Percentiles rank a stretch among this genome's conserved stretches.
These are phyloP conservation scores for Podarcis lilfordi DNA, from an alignment of 2,797 vertebrate genomes.

Conservation along the genomic window DNA sequence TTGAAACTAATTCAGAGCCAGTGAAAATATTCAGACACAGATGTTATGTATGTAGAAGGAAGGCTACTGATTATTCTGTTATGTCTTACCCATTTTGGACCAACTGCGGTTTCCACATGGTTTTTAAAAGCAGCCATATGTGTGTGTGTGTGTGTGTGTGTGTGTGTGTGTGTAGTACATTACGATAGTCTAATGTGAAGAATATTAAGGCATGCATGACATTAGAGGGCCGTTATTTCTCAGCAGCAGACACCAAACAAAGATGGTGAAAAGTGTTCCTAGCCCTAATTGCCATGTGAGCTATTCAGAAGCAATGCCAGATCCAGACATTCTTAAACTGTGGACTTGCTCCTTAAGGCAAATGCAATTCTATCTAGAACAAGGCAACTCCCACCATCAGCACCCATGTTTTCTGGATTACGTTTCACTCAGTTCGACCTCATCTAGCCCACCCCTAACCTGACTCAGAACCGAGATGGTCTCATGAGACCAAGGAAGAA, in stretches of 20 bases:
- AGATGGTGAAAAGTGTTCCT: neutral
- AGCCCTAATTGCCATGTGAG: neutral
- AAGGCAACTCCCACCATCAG: neutral
- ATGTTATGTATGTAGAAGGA: neutral
- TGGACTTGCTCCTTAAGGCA: neutral
- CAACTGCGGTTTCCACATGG: neutral
- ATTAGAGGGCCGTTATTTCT: neutral
- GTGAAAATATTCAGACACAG: neutral
- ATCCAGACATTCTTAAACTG: neutral
- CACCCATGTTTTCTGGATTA: neutral
- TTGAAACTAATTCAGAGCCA: neutral
- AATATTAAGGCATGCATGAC: neutral
- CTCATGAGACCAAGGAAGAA: neutral
- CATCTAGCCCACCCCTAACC: neutral
- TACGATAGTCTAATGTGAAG: neutral
- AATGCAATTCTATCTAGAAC: neutral
- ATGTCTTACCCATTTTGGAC: neutral
- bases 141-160: too few relatives aligned
- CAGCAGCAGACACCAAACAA: neutral
- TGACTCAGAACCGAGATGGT: neutral
- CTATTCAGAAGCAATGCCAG: neutral
- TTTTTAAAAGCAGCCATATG: neutral
- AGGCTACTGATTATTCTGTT: neutral
- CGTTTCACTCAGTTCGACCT: neutral
- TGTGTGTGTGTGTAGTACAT: too few relatives aligned